Conservation (phyloP, 64 coral and sea anemone species). For the Pocillopora damicornis region DNA sequence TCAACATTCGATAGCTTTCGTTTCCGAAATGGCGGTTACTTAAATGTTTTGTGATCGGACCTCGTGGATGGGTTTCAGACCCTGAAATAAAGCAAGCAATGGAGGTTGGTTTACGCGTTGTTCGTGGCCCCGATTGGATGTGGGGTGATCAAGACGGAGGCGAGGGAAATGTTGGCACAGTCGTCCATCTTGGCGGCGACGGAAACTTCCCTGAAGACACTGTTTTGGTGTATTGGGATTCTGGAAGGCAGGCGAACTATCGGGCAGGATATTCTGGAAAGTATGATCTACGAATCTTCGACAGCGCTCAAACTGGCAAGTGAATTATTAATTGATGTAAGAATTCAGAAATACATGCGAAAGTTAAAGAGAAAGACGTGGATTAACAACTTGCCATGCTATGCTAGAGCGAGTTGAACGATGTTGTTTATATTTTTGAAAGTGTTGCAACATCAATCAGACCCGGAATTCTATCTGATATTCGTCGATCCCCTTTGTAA, state of each 20-base stretch:
- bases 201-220: slow-evolving; percentile 13
- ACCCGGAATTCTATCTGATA: no score
- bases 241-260: slow-evolving; percentile 23
- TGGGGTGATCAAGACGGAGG: slow-evolving; percentile 4
- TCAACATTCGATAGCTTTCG: not conserved
- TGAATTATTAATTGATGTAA: not conserved
- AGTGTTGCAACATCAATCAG: no score
- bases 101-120: slow-evolving; percentile 42
- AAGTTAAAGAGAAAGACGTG: no score
- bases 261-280: slow-evolving; percentile 31
- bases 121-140: slow-evolving; percentile 46
- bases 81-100: slow-evolving; percentile 3
- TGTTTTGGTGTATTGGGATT: slow-evolving; percentile 56
- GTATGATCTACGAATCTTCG: slow-evolving; percentile 38
- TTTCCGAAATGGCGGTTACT: not conserved
- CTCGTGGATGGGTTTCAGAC: not conserved
- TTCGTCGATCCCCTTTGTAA: no score
- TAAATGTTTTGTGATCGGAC: not conserved
- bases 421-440: no score
- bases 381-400: no score
- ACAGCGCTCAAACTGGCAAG: slow-evolving; percentile 51
- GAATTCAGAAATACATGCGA: not conserved
- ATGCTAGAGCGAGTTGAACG: no score
- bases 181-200: slow-evolving; percentile 26
- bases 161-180: slow-evolving; percentile 35